Evolutionary conservation across 2,113 vertebrate genomes (phyloP), one percentile per base, ranked within the genome.

Genomic region (Manacus vitellinus): DNA sequence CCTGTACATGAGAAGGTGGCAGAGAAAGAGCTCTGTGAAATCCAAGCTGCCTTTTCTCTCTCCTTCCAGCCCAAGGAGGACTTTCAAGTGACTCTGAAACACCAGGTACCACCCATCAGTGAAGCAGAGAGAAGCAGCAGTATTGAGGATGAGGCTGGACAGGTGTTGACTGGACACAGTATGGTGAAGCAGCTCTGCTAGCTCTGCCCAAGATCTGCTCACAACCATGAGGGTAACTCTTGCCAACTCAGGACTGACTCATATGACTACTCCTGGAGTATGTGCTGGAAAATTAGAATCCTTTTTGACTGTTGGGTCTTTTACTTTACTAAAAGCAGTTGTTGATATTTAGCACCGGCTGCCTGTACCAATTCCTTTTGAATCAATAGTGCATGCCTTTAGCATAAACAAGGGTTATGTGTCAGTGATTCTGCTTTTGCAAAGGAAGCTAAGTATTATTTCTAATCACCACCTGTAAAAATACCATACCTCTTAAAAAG

Each of bases 151-250:
- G 27, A 27, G 14, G 19, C 12, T 8, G 18, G 25, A 33, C 17
- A 47, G 19, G 3, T 35, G 35, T 11, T 33, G 27, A 22, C 31
- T 56, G 7, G 24, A 43, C 54, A 49, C 25, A 63, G 7, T 15
- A 43, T 46, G 18, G 31, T n/a, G 11, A 56, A 71, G 18, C 14
- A 62, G 18, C 19, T 47, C 21, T 47, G 17, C 18, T 41, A 47
- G 12, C 39, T 71, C 35, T 84, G 23, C 8, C 22, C 7, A n/a
- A 44, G 59, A 63, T 11, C 49, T 54, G 4, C 31, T 9, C 1
- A 24, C 9, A 73, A 3, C 30, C 1, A 0, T 61, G 10, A 51
- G 5, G 3, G 5, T 31, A 54, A 12, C 12, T 31, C 30, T 76
- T 9, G 18, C 10, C 21, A 24, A 11, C 30, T 58, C 11, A 10